Conservation (phyloP, 2,888 invertebrate genomes). For the Andrena fulva region DNA sequence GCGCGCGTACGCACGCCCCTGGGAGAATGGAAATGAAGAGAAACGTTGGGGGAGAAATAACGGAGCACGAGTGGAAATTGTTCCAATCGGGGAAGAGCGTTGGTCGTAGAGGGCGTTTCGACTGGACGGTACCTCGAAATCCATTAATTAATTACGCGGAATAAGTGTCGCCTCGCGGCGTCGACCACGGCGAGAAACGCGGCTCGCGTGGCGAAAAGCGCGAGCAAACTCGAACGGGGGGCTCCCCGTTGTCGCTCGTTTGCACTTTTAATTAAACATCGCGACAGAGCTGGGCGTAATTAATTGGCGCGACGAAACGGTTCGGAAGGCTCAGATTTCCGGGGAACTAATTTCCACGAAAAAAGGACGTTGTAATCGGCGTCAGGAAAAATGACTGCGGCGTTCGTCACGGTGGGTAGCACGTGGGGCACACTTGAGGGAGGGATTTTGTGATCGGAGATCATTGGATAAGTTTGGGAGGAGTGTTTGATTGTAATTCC, state of each 20-base stretch:
- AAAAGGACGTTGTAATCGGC: constrained; percentile 10
- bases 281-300: constrained; percentile 71
- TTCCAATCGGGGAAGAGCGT: constrained; percentile 64
- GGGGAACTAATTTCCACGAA: constrained; percentile 40
- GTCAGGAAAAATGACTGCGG: not conserved
- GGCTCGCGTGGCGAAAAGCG: constrained; percentile 58
- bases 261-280: constrained; percentile 75
- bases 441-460: not conserved
- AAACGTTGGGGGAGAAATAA: no score
- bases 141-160: constrained; percentile 71
- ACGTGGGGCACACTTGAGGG: not conserved
- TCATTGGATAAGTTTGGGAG: not conserved
- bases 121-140: constrained; percentile 57
- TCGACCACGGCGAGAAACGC: constrained; percentile 51
- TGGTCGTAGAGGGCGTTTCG: constrained; percentile 36
- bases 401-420: not conserved
- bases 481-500: not conserved
- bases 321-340: constrained; percentile 47
- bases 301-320: constrained; percentile 63
- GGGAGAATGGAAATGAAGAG: not conserved
- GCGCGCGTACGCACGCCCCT: not conserved
- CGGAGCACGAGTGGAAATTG: constrained; percentile 50
- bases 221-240: constrained; percentile 46
- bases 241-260: constrained; percentile 53
- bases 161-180: constrained; percentile 30